A percentile compares a stretch with the other conserved stretches of the same genome.
Conservation (phyloP, 2,113 vertebrate species). For the Miniopterus natalensis region DNA sequence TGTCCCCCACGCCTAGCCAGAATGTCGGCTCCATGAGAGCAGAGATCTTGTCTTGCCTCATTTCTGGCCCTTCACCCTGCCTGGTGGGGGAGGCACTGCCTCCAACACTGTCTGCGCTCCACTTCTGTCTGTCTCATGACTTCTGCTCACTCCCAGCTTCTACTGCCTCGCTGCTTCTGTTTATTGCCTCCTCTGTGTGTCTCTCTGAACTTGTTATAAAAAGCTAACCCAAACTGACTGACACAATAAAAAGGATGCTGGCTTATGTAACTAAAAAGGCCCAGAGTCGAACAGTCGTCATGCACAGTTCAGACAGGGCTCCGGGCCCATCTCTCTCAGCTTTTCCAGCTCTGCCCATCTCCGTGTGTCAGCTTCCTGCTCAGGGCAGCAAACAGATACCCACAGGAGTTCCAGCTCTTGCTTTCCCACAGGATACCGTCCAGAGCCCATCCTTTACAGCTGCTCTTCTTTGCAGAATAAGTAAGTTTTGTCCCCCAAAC, state of each 20-base stretch:
- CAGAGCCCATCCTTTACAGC: not conserved
- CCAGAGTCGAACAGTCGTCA: not conserved
- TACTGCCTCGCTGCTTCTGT: not conserved
- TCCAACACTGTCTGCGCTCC: accelerated
- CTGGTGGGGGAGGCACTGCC: too few species aligned
- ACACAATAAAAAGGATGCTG: not conserved
- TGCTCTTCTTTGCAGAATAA: not conserved
- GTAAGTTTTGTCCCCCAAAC: not conserved
- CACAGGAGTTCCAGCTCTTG: not conserved
- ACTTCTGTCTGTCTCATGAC: not conserved
- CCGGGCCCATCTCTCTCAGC: not conserved
- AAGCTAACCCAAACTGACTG: not conserved
- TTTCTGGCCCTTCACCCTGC: not conserved
- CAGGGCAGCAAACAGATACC: not conserved
- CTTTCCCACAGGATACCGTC: not conserved
- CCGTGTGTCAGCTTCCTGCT: not conserved
- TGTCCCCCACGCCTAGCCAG: not conserved
- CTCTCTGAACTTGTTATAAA: not conserved
- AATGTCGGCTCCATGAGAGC: not conserved
- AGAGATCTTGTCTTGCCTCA: not conserved
- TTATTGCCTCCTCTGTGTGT: not conserved
- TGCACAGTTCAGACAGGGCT: not conserved
- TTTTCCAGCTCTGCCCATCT: not conserved
- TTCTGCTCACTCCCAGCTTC: not conserved
- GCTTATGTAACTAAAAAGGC: not conserved